Conservation (phyloP, 2,797 vertebrate species). For the Siniperca scherzeri region DNA sequence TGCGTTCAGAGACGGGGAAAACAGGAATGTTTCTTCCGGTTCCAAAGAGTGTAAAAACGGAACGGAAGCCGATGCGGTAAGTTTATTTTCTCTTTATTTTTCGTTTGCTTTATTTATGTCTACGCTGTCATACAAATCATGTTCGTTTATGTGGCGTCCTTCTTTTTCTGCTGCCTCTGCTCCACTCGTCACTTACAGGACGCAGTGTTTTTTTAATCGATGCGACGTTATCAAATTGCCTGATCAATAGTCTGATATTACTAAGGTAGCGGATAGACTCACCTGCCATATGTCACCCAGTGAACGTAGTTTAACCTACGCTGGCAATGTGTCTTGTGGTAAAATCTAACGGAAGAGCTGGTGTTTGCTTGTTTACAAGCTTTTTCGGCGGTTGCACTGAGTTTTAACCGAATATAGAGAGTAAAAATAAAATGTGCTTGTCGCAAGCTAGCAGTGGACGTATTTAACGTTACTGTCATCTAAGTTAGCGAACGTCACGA, state of each 20-base stretch:
- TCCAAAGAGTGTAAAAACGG: constrained; percentile 81
- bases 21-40: constrained; percentile 88
- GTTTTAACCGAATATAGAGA: background rate
- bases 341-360: background rate
- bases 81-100: constrained; percentile 52
- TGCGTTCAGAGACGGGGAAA: constrained; percentile 62
- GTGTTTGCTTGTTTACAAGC: fast-evolving
- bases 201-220: constrained; percentile 37
- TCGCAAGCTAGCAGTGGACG: background rate
- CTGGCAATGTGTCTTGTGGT: fast-evolving
- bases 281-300: constrained; percentile 40
- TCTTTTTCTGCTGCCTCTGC: background rate
- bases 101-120: background rate
- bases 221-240: constrained; percentile 52
- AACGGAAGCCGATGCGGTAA: constrained; percentile 87
- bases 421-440: background rate
- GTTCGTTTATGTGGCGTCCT: background rate
- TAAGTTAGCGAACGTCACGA: too few species aligned
- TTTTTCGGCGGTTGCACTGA: background rate
- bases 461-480: background rate
- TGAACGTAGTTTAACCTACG: background rate
- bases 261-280: constrained; percentile 54
- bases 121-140: fast-evolving
- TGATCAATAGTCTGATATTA: constrained; percentile 59
- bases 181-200: constrained; percentile 2